Percentiles rank a stretch among this genome's conserved stretches.
These are phyloP conservation scores for Leptopilina boulardi DNA, from an alignment of 1,140 invertebrate species.

Conservation along the genomic window DNA sequence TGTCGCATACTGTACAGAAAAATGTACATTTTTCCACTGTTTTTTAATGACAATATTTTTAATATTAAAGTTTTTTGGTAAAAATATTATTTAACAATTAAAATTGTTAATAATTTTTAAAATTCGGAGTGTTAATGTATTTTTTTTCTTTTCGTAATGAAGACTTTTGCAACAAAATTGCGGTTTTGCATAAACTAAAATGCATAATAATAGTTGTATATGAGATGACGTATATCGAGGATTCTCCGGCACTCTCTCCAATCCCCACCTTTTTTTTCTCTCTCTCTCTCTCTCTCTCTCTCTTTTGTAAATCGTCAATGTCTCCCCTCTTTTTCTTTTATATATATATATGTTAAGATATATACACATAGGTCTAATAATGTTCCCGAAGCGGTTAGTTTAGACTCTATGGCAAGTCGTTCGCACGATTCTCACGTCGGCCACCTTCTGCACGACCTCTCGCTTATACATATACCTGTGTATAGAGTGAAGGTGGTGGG, in stretches of 20 bases:
- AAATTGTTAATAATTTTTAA: no score
- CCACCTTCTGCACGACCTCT: conserved; percentile 73
- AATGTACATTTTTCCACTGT: no score
- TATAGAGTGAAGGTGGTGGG: conserved; percentile 53
- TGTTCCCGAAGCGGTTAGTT: conserved; percentile 40
- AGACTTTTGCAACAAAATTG: neutral
- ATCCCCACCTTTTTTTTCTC: conserved; percentile 24
- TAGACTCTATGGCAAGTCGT: conserved; percentile 53
- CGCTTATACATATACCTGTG: no score
- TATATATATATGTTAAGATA: conserved; percentile 5
- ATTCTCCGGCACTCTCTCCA: conserved; percentile 28
- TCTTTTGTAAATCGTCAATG: conserved; percentile 13
- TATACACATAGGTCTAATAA: conserved; percentile 22
- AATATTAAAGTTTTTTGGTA: no score
- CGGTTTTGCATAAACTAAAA: neutral
- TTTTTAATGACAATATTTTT: no score
- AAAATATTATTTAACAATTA: no score
- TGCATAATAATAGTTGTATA: no score
- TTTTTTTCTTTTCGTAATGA: no score
- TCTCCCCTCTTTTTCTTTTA: neutral
- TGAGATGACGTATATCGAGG: neutral
- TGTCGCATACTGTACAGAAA: no score
- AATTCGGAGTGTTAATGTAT: no score
- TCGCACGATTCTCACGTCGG: conserved; percentile 73
- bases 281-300: no score